Evolutionary conservation across 2,888 invertebrate genomes (phyloP).

Genomic region (Caenorhabditis japonica): DNA sequence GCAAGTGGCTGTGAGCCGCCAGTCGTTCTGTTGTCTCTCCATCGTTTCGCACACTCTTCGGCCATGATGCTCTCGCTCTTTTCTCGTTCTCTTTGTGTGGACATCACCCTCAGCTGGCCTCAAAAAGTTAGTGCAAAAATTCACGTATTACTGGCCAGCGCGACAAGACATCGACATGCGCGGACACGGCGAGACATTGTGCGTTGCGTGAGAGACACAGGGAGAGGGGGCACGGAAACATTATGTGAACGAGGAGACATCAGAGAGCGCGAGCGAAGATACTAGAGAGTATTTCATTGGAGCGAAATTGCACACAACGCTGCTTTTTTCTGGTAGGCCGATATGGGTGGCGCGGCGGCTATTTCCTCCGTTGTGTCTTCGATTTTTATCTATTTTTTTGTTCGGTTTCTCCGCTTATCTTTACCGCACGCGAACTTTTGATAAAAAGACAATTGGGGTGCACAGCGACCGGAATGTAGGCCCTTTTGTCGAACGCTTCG

Average conservation of each 20-base stretch:
- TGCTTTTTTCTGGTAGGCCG: conserved; percentile 20
- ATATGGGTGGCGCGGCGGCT: conserved; percentile 33
- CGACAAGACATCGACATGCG: conserved; percentile 13
- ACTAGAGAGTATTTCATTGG: conserved; percentile 20
- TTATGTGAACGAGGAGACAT: background rate
- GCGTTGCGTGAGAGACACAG: conserved; percentile 6
- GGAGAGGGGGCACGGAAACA: background rate
- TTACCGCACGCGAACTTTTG: conserved; percentile 43
- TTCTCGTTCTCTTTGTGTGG: conserved; percentile 39
- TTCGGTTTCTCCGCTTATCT: conserved; percentile 36
- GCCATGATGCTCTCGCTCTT: conserved; percentile 5
- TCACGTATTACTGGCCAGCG: conserved; percentile 35
- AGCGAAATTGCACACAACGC: conserved; percentile 16
- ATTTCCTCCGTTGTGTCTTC: conserved; percentile 28
- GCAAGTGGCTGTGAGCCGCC: background rate
- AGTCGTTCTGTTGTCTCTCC: conserved; percentile 2
- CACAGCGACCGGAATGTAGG: too few species aligned
- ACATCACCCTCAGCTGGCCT: conserved; percentile 40
- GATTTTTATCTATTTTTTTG: conserved; percentile 42
- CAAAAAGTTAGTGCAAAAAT: conserved; percentile 52
- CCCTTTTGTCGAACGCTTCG: too few species aligned
- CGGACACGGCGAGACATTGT: background rate
- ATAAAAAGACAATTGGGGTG: conserved; percentile 23
- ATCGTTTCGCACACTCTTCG: conserved; percentile 5
- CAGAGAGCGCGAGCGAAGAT: conserved; percentile 11